Conservation (phyloP, 2,797 vertebrate species). For the Mormyrops attenuatus region DNA sequence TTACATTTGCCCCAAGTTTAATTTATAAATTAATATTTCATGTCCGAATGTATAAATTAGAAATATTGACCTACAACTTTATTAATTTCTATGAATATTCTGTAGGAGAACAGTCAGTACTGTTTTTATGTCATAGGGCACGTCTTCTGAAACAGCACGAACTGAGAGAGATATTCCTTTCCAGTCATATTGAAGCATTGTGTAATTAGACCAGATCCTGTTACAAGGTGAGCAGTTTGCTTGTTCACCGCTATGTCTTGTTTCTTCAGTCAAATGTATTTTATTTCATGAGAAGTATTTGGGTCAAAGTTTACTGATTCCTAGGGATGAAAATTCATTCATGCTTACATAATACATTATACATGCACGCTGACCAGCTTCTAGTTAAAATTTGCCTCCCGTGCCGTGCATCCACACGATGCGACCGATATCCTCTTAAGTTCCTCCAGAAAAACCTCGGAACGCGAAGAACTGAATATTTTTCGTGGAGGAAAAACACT, state of each 20-base stretch:
- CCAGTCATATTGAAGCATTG: background rate
- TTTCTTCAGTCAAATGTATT: background rate
- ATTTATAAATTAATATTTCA: background rate
- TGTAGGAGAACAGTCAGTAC: background rate
- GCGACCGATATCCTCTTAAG: background rate
- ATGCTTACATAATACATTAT: background rate
- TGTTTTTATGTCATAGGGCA: background rate
- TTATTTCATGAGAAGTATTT: background rate
- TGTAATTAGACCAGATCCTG: background rate
- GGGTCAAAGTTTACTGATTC: background rate
- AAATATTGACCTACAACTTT: background rate
- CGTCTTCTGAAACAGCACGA: background rate
- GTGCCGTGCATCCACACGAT: background rate
- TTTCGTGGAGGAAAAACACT: background rate
- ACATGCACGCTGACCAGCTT: background rate
- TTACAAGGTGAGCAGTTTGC: background rate
- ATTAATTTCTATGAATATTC: background rate
- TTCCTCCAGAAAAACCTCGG: background rate
- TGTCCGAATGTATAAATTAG: background rate
- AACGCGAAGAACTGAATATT: background rate
- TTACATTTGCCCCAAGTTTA: background rate
- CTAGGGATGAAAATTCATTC: background rate
- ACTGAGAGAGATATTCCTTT: background rate
- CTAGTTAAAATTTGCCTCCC: background rate
- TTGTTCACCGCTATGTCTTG: background rate